Conservation (phyloP, 2,888 invertebrate species). For the Antheraea assamensis region DNA sequence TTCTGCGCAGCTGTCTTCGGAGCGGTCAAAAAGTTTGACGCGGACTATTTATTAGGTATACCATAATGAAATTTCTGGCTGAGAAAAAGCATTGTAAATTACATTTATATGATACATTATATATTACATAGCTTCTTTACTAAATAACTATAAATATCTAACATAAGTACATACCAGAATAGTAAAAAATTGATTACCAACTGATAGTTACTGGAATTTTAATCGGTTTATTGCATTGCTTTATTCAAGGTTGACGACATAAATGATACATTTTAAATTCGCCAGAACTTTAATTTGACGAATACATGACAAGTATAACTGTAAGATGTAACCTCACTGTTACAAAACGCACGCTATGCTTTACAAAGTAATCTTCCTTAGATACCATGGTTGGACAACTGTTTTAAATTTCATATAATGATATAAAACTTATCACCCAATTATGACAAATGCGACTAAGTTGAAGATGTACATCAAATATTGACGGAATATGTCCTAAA, state of each 20-base stretch:
- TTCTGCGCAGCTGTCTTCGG: too few species aligned
- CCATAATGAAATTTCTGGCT: too few species aligned
- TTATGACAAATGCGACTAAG: too few species aligned
- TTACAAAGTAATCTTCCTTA: not conserved
- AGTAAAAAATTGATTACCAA: not conserved
- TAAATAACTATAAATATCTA: not conserved
- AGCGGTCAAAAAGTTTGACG: too few species aligned
- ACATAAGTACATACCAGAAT: not conserved
- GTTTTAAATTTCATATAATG: too few species aligned
- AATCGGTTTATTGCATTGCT: not conserved
- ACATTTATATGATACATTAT: too few species aligned
- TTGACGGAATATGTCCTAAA: too few species aligned
- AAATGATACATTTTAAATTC: not conserved
- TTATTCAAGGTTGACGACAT: not conserved
- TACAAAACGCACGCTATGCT: not conserved
- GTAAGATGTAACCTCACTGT: not conserved
- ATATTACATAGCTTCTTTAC: not conserved
- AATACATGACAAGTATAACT: not conserved
- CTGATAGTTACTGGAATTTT: not conserved
- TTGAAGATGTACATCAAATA: too few species aligned
- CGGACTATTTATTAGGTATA: too few species aligned
- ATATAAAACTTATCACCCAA: too few species aligned
- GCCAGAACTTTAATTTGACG: not conserved
- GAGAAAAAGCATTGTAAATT: too few species aligned
- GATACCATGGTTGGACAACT: too few species aligned